Evolutionary conservation across 2,888 invertebrate genomes (phyloP), one percentile per base, ranked within the genome.

Genomic region (Apodemia hepburni): DNA sequence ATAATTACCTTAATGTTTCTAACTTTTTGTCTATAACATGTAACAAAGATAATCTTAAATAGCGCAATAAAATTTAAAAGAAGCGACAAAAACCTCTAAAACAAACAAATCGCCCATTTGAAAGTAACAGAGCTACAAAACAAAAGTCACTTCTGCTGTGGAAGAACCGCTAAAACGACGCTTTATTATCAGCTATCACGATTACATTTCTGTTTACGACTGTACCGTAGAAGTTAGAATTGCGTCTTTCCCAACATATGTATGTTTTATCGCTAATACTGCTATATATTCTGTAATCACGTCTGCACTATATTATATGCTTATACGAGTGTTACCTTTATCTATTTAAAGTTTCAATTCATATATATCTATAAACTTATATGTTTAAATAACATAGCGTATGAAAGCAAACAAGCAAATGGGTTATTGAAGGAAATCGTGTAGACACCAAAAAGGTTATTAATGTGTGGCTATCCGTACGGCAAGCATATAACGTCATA

Each of bases 131-230:
- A 61, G 33, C 42, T 54, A 60, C 65, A 59, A 60, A 62, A 62
- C 51, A 51, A 65, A 63, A 66, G 63, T 66, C 66, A 65, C 66
- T 63, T 65, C 61, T 66, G 57, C 63, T 42, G 38, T 62, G 7
- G 45, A 12, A 38, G 12, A 64, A 66, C 63, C 29, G 67, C 62
- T 61, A 65, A 66, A 66, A 66, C 69, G 66, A 63, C 66, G 64
- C 62, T 71, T 71, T 71, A 71, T 70, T 71, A 69, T 68, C 68
- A 66, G 67, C 68, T 69, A 71, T 69, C 70, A 70, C 69, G 69
- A 70, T 71, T 69, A 68, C 69, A 70, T 69, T 68, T 68, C 38
- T 69, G 69, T 72, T 70, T 70, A 72, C 70, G 70, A 68, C 64
- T 63, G 70, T 69, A 68, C 60, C 45, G 22, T 38, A 38, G 38